Conservation (phyloP, 2,113 vertebrate species). For the Ailuropoda melanoleuca region DNA sequence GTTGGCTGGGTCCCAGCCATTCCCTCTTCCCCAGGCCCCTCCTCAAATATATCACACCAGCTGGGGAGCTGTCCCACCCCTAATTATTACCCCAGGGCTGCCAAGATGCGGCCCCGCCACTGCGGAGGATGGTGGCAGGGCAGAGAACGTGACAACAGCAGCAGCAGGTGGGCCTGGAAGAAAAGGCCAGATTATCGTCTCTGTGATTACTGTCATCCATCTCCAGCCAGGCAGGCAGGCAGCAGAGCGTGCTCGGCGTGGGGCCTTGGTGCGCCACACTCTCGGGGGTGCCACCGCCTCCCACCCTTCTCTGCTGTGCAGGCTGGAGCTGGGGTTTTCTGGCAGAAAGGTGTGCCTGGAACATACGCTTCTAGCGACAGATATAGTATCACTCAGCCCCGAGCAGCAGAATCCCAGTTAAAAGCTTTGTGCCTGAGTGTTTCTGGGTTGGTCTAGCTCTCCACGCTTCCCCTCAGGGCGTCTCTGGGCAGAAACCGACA, state of each 20-base stretch:
- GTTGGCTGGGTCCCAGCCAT: constrained; percentile 61
- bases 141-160: constrained; percentile 79
- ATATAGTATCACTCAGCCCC: neutral
- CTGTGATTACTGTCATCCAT: constrained; percentile 83
- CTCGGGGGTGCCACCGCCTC: neutral
- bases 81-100: constrained; percentile 72
- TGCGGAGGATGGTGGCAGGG: constrained; percentile 80
- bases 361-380: neutral
- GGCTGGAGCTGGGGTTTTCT: neutral
- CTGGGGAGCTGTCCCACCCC: constrained; percentile 78
- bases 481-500: neutral
- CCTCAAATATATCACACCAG: constrained; percentile 57
- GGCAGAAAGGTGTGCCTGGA: neutral
- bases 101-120: constrained; percentile 75
- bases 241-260: constrained; percentile 59
- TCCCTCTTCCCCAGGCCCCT: constrained; percentile 61
- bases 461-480: neutral
- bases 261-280: neutral
- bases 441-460: neutral
- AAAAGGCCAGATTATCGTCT: constrained; percentile 81
- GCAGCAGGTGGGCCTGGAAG: constrained; percentile 86
- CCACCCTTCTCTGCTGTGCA: neutral
- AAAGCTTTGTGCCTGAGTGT: neutral
- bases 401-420: neutral
- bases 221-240: constrained; percentile 76